Evolutionary conservation across 1,140 invertebrate species (phyloP).

Genomic region (Penaeus chinensis): DNA sequence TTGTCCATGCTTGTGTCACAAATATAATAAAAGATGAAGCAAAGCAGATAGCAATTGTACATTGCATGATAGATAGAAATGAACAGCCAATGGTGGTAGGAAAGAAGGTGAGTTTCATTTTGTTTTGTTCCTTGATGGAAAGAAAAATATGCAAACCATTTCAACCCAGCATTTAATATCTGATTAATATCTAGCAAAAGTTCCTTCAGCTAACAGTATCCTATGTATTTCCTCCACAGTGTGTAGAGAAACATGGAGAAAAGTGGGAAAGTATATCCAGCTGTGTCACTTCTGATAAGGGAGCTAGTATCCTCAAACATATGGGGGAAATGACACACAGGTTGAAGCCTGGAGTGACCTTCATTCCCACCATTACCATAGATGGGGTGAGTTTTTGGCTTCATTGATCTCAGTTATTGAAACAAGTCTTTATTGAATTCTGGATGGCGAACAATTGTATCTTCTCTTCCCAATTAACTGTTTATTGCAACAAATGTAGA

Average conservation of each 20-base stretch:
- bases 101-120: conserved; percentile 15
- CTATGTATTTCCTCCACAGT: conserved; percentile 31
- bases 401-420: too few relatives aligned
- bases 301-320: conserved; percentile 43
- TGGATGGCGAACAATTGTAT: too few relatives aligned
- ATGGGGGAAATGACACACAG: conserved; percentile 55
- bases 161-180: too few relatives aligned
- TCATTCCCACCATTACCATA: conserved; percentile 55
- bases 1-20: conserved; percentile 63
- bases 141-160: too few relatives aligned
- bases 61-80: conserved; percentile 54
- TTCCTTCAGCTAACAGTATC: not conserved
- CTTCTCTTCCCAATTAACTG: too few relatives aligned
- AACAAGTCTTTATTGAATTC: too few relatives aligned
- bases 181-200: too few relatives aligned
- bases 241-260: conserved; percentile 39
- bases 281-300: conserved; percentile 38
- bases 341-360: conserved; percentile 35
- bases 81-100: conserved; percentile 33
- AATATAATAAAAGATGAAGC: conserved; percentile 37
- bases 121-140: too few relatives aligned
- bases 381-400: conserved; percentile 37
- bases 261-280: conserved; percentile 17
- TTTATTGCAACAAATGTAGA: too few relatives aligned
- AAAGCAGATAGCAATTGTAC: conserved; percentile 38